Base-by-base conservation (phyloP, 2,888 invertebrate species). In the Synergus gifuensis region DNA sequence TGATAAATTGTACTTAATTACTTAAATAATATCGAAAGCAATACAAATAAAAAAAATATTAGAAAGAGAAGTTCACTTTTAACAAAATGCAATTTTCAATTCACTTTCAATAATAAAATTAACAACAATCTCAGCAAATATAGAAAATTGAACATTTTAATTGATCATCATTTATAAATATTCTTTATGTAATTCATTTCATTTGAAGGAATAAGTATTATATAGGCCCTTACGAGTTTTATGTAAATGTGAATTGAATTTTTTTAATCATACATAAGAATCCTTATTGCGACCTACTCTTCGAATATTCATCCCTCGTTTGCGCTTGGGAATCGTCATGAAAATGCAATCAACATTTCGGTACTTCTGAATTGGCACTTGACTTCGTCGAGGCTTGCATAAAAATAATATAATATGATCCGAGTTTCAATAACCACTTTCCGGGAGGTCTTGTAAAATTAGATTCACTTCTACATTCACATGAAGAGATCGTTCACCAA, bases 331-430 rank as follows among this genome's bases (percentile, higher is more conserved):
- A 73, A 36, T 40, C 9, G 73, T 73, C 54, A 22, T 73, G n/a
- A 73, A 54, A 73, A 73, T 12, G 73, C 54, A 73, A 73, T 73
- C 73, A 73, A 73, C 73, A 28, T 73, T 54, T 73, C 54, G n/a
- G 28, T 73, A 54, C 73, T 54, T 54, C 28, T 54, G 36, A 73
- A 73, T 73, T 73, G 54, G 22, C 73, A 73, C 49, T 46, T 36
- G 73, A 73, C 54, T 67, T 44, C 22, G 40, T 67, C 67, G 67
- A 63, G 46, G 46, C 44, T 14, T n/a, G 16, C n/a, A 73, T 54
- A 73, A 73, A 73, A 54, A 73, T 73, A 54, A 36, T 73, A 73
- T 73, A 73, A 69, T 49, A 69, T 73, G 36, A 54, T 54, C 16
- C 73, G n/a, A 54, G 54, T 73, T 54, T 73, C n/a, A 40, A 73